phyloP scores from a whole-genome alignment of 2,797 vertebrate genomes.

The Ctenopoma kingsleyae region DNA sequence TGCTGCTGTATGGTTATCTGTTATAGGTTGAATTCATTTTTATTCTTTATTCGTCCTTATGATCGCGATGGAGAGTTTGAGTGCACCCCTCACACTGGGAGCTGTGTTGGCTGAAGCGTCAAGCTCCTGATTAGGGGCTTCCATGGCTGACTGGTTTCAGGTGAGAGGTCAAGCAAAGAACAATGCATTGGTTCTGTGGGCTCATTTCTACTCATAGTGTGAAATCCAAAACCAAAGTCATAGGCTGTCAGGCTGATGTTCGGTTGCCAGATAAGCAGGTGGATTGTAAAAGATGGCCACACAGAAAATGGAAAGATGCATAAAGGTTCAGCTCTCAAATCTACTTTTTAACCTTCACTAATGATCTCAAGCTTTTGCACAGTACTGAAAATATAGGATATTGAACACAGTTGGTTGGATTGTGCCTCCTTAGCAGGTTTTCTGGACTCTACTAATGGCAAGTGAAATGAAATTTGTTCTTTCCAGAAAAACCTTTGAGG shows the following conservation, averaged over 20 bases:
- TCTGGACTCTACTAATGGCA: not conserved
- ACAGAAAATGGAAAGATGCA: slow-evolving; percentile 1
- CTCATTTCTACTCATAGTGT: not conserved
- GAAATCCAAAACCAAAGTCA: not conserved
- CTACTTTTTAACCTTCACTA: not conserved
- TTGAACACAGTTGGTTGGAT: not conserved
- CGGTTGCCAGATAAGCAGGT: slow-evolving; percentile 14
- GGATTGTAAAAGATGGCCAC: slow-evolving; percentile 12
- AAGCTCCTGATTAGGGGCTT: slow-evolving; percentile 7
- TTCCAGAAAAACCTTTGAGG: too few species aligned
- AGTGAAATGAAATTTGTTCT: too few species aligned
- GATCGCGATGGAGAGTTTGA: not conserved
- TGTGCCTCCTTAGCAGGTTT: not conserved
- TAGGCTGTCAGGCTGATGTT: slow-evolving; percentile 19
- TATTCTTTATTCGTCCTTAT: not conserved
- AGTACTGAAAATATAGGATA: not conserved
- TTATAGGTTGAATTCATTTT: slow-evolving; percentile 7
- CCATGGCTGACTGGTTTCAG: slow-evolving; percentile 10
- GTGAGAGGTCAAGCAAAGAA: slow-evolving; percentile 22
- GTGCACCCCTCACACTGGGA: not conserved
- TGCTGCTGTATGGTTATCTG: slow-evolving; percentile 7
- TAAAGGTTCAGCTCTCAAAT: not conserved
- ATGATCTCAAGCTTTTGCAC: slow-evolving; percentile 1
- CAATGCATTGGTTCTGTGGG: not conserved
- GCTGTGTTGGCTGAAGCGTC: slow-evolving; percentile 1